A percentile compares a stretch with the other conserved stretches of the same genome.
phyloP scores from a whole-genome alignment of 1,140 invertebrate species.

The Drosophila nebulosa region DNA sequence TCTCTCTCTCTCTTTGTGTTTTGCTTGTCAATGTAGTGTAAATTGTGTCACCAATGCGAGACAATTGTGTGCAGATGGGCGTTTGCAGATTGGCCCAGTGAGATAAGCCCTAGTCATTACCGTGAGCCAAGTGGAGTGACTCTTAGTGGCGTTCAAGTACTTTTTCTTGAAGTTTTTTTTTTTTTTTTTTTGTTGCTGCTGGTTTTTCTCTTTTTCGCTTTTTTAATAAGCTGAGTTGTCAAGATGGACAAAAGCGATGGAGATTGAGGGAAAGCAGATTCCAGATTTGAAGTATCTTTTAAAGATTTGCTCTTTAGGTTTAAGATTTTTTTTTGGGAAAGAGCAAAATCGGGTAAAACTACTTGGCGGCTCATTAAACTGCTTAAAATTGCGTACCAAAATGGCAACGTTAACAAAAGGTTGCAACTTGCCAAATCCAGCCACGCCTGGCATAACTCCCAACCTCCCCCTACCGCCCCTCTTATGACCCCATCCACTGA shows the following conservation, averaged over 20 bases:
- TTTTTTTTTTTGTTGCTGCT: neutral
- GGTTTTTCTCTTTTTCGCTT: neutral
- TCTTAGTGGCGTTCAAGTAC: neutral
- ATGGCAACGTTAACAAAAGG: neutral
- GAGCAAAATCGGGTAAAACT: conserved; percentile 32
- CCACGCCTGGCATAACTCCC: neutral
- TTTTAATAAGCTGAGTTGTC: conserved; percentile 24
- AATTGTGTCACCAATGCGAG: conserved; percentile 59
- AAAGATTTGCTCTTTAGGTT: neutral
- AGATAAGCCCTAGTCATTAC: conserved; percentile 73
- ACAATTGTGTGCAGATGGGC: conserved; percentile 53
- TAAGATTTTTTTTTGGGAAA: neutral
- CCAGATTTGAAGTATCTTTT: neutral
- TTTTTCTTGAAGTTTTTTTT: neutral
- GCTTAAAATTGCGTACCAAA: conserved; percentile 48
- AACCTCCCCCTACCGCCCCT: neutral
- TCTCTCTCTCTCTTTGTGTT: conserved; percentile 25
- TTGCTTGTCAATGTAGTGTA: conserved; percentile 71
- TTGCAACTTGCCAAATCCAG: conserved; percentile 3
- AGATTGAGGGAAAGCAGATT: neutral
- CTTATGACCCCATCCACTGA: neutral
- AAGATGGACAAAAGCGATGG: conserved; percentile 23
- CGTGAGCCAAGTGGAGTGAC: conserved; percentile 32
- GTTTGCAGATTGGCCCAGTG: conserved; percentile 51
- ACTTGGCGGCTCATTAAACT: conserved; percentile 48